Percentiles rank a stretch among this genome's conserved stretches.
Evolutionary conservation across 2,888 invertebrate species (phyloP).

Genomic region (Schizotus pectinicornis): DNA sequence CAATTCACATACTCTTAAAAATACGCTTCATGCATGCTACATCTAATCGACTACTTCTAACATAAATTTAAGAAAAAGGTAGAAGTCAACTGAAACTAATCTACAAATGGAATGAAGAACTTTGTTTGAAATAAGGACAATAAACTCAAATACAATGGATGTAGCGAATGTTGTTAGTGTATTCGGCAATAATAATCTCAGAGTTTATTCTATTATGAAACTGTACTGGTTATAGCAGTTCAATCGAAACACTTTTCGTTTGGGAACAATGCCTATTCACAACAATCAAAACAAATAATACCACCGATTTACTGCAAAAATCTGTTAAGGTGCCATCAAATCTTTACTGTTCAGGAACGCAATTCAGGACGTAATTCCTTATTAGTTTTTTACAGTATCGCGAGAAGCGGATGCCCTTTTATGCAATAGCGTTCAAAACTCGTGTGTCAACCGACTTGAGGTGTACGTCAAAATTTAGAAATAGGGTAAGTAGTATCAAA

Average conservation of each 20-base stretch:
- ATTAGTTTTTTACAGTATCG: background rate
- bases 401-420: background rate
- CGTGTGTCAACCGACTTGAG: too few species aligned
- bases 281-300: slow-evolving; percentile 12
- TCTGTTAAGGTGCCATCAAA: too few species aligned
- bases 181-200: background rate
- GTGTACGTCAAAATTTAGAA: too few species aligned
- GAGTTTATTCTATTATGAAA: too few species aligned
- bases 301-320: background rate
- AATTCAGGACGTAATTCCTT: too few species aligned
- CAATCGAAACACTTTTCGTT: slow-evolving; percentile 29
- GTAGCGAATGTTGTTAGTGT: slow-evolving; percentile 31
- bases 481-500: too few species aligned
- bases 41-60: slow-evolving; percentile 16
- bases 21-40: slow-evolving; percentile 27
- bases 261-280: slow-evolving; percentile 44
- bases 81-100: slow-evolving; percentile 30
- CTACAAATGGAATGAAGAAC: slow-evolving; percentile 33
- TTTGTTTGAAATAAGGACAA: slow-evolving; percentile 18
- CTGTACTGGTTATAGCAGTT: too few species aligned
- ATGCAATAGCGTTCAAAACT: too few species aligned
- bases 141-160: slow-evolving; percentile 21
- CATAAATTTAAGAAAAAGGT: slow-evolving; percentile 19
- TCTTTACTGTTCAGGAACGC: too few species aligned
- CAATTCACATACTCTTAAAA: slow-evolving; percentile 15